Evolutionary conservation across 2,113 vertebrate genomes (phyloP).

Genomic region (Pterophyllum scalare): DNA sequence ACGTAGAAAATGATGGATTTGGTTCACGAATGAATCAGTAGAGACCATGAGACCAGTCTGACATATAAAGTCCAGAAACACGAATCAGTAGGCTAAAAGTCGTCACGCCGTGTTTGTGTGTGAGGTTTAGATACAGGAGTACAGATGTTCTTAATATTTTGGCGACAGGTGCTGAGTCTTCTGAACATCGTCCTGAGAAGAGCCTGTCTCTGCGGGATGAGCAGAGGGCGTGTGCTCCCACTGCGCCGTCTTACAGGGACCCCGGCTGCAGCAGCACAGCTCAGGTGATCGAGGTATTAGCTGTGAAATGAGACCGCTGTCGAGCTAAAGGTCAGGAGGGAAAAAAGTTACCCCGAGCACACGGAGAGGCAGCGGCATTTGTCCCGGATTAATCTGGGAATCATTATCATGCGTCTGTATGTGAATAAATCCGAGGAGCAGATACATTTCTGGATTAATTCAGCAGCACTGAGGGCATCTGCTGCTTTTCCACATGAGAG

Average conservation of each 20-base stretch:
- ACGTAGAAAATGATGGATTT: too few relatives aligned
- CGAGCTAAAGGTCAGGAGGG: slow-evolving; percentile 72
- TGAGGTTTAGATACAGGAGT: background rate
- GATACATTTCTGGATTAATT: slow-evolving; percentile 80
- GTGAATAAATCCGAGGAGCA: slow-evolving; percentile 77
- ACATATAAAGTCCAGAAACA: too few relatives aligned
- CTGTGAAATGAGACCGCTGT: slow-evolving; percentile 48
- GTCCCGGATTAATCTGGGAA: slow-evolving; percentile 76
- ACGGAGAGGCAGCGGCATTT: slow-evolving; percentile 30
- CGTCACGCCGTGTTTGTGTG: too few relatives aligned
- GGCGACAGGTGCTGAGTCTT: background rate
- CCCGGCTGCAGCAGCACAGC: slow-evolving; percentile 5
- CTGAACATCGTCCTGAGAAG: too few relatives aligned
- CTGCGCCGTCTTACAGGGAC: slow-evolving; percentile 37
- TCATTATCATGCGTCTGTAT: slow-evolving; percentile 77
- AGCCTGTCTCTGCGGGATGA: slow-evolving; percentile 2
- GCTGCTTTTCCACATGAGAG: slow-evolving; percentile 49
- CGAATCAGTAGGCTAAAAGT: too few relatives aligned
- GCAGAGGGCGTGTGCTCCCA: slow-evolving; percentile 30
- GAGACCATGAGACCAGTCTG: too few relatives aligned
- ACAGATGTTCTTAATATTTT: background rate
- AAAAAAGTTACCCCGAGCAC: slow-evolving; percentile 24
- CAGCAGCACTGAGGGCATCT: slow-evolving; percentile 56
- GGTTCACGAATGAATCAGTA: too few relatives aligned
- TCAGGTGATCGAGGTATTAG: slow-evolving; percentile 53